Evolutionary conservation across 2,888 invertebrate species (phyloP).

Genomic region (Phanerotoma sp.): DNA sequence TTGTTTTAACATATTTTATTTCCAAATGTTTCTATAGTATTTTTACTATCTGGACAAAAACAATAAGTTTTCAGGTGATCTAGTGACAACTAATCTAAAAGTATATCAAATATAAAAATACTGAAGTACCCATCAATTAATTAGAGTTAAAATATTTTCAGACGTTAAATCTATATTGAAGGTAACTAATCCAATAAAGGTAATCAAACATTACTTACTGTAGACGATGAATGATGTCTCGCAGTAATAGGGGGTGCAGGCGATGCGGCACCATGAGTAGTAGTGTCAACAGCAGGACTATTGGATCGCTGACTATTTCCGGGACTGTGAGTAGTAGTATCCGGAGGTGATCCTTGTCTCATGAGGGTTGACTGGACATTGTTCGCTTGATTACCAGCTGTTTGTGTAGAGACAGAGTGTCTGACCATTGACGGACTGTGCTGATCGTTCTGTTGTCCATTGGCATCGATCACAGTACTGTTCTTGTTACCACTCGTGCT

Average conservation of each 20-base stretch:
- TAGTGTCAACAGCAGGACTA: conserved; percentile 56
- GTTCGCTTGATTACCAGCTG: conserved; percentile 58
- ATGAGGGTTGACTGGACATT: conserved; percentile 54
- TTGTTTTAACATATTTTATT: no score
- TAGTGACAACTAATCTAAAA: no score
- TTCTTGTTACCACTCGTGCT: conserved; percentile 41
- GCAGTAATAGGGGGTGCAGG: conserved; percentile 51
- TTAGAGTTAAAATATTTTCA: no score
- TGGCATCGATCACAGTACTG: conserved; percentile 43
- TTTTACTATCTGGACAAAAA: no score
- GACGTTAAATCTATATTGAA: no score
- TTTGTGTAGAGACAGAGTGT: conserved; percentile 77
- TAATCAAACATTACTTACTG: no score
- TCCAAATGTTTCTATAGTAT: no score
- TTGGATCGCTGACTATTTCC: conserved; percentile 55
- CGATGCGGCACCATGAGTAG: conserved; percentile 55
- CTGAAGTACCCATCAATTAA: no score
- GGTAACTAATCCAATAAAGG: no score
- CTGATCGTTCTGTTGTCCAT: conserved; percentile 43
- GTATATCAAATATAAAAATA: no score
- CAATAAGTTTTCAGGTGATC: no score
- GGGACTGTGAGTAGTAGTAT: conserved; percentile 84
- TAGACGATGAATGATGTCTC: conserved; percentile 49
- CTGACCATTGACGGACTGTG: conserved; percentile 57
- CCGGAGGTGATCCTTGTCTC: conserved; percentile 70